These are phyloP conservation scores for Zeugodacus cucurbitae DNA, from an alignment of 1,140 invertebrate genomes.

Conservation along the genomic window DNA sequence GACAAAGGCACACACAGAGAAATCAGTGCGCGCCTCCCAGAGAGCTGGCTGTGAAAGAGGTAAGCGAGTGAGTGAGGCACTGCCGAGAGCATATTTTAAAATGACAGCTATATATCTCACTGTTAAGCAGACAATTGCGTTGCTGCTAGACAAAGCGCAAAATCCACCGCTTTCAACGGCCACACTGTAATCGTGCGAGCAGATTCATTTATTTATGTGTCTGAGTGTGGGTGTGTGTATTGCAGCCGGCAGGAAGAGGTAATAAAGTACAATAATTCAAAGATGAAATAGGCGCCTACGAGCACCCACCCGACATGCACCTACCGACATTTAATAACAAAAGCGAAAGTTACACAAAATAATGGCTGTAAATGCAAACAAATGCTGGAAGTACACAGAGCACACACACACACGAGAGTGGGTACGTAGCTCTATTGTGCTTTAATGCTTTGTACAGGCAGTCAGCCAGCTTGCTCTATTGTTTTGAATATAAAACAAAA, in stretches of 20 bases:
- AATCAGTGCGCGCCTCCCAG: background rate
- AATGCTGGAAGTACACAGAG: background rate
- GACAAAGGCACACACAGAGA: background rate
- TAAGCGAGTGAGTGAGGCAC: background rate
- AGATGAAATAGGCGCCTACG: background rate
- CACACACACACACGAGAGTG: background rate
- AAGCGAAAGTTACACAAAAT: background rate
- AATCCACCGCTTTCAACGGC: background rate
- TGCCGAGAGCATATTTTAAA: background rate
- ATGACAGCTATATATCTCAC: background rate
- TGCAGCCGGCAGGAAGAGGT: background rate
- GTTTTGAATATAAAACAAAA: background rate
- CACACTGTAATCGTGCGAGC: background rate
- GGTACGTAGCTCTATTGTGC: background rate
- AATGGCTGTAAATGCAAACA: background rate
- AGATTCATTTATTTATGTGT: background rate
- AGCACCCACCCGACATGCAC: background rate
- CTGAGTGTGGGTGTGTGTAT: background rate
- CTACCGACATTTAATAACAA: background rate
- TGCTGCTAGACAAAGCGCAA: background rate
- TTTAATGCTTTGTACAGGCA: background rate
- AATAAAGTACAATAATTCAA: background rate
- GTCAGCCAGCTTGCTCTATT: background rate
- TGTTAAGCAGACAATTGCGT: background rate
- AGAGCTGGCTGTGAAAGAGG: background rate